These are phyloP conservation scores for Asobara japonica DNA, from an alignment of 1,140 invertebrate species.

Conservation along the genomic window DNA sequence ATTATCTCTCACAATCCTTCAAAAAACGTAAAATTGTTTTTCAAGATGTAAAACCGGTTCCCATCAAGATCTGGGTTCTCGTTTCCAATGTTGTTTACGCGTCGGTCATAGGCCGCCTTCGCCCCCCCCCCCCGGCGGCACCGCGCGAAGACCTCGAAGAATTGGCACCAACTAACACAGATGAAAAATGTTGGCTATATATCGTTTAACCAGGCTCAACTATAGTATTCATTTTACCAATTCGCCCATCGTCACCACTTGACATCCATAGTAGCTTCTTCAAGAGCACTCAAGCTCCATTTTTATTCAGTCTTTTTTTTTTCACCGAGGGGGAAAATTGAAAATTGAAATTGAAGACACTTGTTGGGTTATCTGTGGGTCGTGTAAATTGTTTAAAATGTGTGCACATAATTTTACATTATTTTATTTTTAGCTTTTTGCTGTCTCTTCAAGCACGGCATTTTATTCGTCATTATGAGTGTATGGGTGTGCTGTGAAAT, in stretches of 20 bases:
- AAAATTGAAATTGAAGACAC: neutral
- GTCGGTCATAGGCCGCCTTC: constrained; percentile 61
- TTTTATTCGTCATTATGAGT: neutral
- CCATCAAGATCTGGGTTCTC: constrained; percentile 55
- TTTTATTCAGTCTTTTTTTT: neutral
- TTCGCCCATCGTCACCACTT: neutral
- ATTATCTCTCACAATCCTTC: neutral
- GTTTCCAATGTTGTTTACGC: constrained; percentile 62
- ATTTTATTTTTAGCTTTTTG: neutral
- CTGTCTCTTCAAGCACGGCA: neutral
- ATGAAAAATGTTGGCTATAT: neutral
- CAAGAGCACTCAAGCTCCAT: neutral
- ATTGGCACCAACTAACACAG: neutral
- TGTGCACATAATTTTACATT: neutral
- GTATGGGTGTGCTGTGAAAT: neutral
- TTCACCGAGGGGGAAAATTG: neutral
- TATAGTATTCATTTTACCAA: neutral
- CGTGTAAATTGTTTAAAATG: neutral
- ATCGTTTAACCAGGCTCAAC: neutral
- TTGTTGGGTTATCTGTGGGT: too few species aligned
- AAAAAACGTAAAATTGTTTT: constrained; percentile 44
- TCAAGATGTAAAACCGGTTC: constrained; percentile 58
- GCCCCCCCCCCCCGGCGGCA: constrained; percentile 16
- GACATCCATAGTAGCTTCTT: neutral
- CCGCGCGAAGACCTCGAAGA: neutral